These are phyloP conservation scores for Mormyrops boulengeri DNA, from an alignment of 2,797 vertebrate genomes.

Conservation along the genomic window DNA sequence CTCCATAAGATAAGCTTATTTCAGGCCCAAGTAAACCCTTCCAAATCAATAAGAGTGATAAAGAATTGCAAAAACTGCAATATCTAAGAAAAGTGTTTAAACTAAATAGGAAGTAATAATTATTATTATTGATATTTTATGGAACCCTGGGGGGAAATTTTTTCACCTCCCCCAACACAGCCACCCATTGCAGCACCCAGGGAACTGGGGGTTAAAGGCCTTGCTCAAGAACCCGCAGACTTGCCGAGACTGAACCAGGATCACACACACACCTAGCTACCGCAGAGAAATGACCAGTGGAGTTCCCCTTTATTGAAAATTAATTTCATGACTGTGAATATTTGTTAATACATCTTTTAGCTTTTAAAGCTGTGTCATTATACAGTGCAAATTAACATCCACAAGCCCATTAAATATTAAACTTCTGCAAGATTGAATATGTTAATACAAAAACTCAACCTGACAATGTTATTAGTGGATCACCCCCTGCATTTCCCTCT, in stretches of 20 bases:
- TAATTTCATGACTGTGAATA: not conserved
- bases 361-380: not conserved
- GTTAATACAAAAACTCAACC: conserved; percentile 23
- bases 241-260: not conserved
- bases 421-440: not conserved
- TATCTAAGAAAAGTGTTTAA: not conserved
- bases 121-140: not conserved
- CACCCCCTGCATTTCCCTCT: not conserved
- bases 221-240: not conserved
- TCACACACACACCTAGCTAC: not conserved
- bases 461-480: not conserved
- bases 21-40: not conserved
- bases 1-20: not conserved
- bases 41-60: not conserved
- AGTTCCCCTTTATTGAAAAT: not conserved
- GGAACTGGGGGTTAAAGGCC: not conserved
- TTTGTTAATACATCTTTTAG: not conserved
- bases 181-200: not conserved
- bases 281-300: not conserved
- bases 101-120: not conserved
- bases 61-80: not conserved
- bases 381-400: not conserved
- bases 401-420: conserved; percentile 19
- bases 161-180: not conserved
- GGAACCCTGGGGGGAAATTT: not conserved